Conservation (phyloP, 1,140 invertebrate genomes). For the Orius insidiosus region DNA sequence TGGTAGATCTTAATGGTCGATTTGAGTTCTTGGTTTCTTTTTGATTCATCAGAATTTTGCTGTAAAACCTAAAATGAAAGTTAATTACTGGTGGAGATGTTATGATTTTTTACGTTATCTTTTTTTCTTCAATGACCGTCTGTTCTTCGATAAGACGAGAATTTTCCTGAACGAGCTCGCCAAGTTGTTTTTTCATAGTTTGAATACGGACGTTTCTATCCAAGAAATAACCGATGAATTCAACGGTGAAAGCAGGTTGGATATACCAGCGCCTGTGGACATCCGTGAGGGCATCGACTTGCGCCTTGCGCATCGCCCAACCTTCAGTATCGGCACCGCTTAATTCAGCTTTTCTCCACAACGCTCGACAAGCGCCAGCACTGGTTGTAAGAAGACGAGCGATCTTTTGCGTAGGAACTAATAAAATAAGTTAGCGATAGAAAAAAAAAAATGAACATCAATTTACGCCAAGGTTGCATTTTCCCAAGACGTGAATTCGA, state of each 20-base stretch:
- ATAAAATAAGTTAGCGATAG: slow-evolving; percentile 3
- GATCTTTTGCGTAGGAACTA: slow-evolving; percentile 87
- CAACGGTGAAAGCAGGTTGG: slow-evolving; percentile 74
- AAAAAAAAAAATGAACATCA: too few species aligned
- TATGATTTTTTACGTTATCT: slow-evolving; percentile 40
- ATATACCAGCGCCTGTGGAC: slow-evolving; percentile 87
- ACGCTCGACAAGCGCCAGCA: slow-evolving; percentile 66
- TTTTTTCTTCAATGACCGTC: slow-evolving; percentile 51
- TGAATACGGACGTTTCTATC: slow-evolving; percentile 63
- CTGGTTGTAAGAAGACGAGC: slow-evolving; percentile 76
- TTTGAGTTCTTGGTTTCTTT: slow-evolving; percentile 27
- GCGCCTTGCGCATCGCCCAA: slow-evolving; percentile 61
- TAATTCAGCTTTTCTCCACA: slow-evolving; percentile 71
- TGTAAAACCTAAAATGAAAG: slow-evolving; percentile 34
- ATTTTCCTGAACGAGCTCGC: slow-evolving; percentile 60
- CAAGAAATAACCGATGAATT: slow-evolving; percentile 87
- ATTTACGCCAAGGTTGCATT: slow-evolving; percentile 66
- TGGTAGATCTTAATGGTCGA: slow-evolving; percentile 36
- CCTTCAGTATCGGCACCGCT: slow-evolving; percentile 71
- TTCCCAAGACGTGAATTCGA: slow-evolving; percentile 51
- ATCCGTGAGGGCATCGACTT: slow-evolving; percentile 59
- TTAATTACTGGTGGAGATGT: too few species aligned
- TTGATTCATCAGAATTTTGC: slow-evolving; percentile 32
- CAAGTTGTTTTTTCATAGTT: slow-evolving; percentile 54
- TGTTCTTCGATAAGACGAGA: slow-evolving; percentile 49